phyloP scores from a whole-genome alignment of 2,113 vertebrate species.

The Propithecus coquereli region DNA sequence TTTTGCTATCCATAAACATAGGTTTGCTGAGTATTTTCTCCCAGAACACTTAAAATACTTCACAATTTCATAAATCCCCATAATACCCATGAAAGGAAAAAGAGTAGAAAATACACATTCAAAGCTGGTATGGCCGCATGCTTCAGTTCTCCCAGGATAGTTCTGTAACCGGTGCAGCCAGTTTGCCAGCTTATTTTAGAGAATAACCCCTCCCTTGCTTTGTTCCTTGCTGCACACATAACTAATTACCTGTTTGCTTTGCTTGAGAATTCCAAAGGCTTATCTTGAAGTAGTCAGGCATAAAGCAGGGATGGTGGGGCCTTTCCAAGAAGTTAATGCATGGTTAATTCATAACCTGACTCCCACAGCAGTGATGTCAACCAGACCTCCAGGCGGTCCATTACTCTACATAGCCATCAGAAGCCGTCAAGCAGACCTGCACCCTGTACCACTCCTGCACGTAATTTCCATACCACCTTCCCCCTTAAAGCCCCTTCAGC shows the following conservation, averaged over 20 bases:
- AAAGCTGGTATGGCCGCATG: not conserved
- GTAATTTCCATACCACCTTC: not conserved
- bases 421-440: not conserved
- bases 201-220: not conserved
- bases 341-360: not conserved
- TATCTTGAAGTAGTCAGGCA: not conserved
- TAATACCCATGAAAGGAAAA: not conserved
- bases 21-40: not conserved
- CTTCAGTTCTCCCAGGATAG: not conserved
- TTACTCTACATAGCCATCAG: not conserved
- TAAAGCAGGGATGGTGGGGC: no score
- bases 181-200: not conserved
- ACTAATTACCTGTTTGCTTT: not conserved
- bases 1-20: not conserved
- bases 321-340: not conserved
- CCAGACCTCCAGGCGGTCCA: not conserved
- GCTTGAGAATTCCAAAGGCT: not conserved
- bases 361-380: not conserved
- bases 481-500: not conserved
- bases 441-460: not conserved
- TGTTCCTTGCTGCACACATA: not conserved
- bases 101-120: not conserved
- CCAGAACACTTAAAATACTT: conserved; percentile 1
- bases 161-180: not conserved
- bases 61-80: not conserved